Evolutionary conservation across 2,888 invertebrate species (phyloP).

Genomic region (Physocephala rufipes): DNA sequence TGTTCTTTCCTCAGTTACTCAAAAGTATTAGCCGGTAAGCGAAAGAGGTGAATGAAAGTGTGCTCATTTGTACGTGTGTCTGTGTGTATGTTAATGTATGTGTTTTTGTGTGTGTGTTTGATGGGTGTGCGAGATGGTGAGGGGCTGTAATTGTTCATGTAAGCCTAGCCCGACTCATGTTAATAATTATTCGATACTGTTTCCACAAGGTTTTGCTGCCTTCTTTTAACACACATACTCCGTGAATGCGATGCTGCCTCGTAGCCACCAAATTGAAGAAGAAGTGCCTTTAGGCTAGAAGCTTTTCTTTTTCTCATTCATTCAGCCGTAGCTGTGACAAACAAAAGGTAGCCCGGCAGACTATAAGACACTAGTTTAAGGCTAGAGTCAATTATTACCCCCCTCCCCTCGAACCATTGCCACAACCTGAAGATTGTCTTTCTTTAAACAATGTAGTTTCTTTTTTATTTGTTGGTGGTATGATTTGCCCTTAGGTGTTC

Average conservation of each 20-base stretch:
- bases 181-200: conserved; percentile 54
- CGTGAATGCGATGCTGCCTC: neutral
- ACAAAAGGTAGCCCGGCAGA: conserved; percentile 49
- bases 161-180: no score
- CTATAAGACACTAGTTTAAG: neutral
- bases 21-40: conserved; percentile 50
- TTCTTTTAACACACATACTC: conserved; percentile 36
- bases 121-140: no score
- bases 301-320: conserved; percentile 8
- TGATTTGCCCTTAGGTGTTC: conserved; percentile 25
- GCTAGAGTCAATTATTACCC: neutral
- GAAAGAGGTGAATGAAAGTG: neutral
- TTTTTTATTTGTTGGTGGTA: no score
- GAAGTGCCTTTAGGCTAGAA: conserved; percentile 13
- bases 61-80: neutral
- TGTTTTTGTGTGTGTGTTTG: conserved; percentile 20
- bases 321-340: conserved; percentile 46
- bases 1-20: conserved; percentile 58
- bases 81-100: neutral
- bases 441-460: no score
- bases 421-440: conserved; percentile 38
- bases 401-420: neutral
- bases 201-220: conserved; percentile 60
- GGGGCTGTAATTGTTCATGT: no score
- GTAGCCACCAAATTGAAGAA: neutral